Conservation (phyloP, 2,888 invertebrate species). For the Vanessa cardui region DNA sequence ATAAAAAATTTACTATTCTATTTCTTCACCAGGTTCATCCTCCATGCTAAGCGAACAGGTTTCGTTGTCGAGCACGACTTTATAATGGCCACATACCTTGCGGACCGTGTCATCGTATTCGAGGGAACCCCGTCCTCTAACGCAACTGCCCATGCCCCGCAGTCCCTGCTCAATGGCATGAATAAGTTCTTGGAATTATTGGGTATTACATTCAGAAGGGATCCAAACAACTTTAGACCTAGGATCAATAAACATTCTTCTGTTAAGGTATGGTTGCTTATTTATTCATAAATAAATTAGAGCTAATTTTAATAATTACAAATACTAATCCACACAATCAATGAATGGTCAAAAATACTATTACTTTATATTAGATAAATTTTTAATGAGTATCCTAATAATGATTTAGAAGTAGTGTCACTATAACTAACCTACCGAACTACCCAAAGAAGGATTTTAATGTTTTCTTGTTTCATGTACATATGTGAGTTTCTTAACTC, state of each 20-base stretch:
- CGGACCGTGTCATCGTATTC: constrained; percentile 99
- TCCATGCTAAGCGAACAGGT: constrained; percentile 99
- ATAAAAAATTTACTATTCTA: no score
- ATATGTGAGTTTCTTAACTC: no score
- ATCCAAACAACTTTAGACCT: constrained; percentile 99
- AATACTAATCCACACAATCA: no score
- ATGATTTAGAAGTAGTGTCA: no score
- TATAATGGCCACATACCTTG: constrained; percentile 99
- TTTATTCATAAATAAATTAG: no score
- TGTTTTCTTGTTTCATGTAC: no score
- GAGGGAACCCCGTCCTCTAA: constrained; percentile 96
- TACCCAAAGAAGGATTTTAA: no score
- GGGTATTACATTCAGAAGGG: constrained; percentile 98
- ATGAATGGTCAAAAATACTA: no score
- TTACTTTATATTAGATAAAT: no score
- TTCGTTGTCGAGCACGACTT: constrained; percentile 99
- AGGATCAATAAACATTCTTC: constrained; percentile 98
- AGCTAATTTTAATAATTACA: no score
- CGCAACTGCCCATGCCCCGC: constrained; percentile 95
- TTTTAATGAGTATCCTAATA: no score
- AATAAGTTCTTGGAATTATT: constrained; percentile 97
- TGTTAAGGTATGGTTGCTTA: constrained; percentile 87
- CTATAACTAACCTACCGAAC: no score
- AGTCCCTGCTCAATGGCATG: constrained; percentile 98
- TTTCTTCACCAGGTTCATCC: constrained; percentile 88